Evolutionary conservation across 2,113 vertebrate species (phyloP).

Genomic region (Myotis lucifugus): DNA sequence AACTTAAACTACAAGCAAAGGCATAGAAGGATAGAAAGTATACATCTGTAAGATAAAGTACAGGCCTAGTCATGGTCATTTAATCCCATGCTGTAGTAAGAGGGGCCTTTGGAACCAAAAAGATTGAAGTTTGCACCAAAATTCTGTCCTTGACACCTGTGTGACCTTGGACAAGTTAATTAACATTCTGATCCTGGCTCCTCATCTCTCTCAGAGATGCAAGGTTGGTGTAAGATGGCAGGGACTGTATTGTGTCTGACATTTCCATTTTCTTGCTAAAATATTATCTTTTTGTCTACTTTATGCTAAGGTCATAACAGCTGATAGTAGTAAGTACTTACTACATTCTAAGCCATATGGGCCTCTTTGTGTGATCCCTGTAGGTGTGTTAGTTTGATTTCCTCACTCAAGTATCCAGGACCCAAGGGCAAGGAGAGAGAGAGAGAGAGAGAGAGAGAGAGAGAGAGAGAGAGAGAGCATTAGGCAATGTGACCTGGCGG

Average conservation of each 20-base stretch:
- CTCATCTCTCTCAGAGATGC: neutral
- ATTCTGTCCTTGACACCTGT: neutral
- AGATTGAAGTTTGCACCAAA: neutral
- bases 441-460: neutral
- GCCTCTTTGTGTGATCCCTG: neutral
- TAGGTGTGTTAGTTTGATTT: neutral
- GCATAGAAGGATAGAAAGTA: neutral
- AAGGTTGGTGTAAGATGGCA: neutral
- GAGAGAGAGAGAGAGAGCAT: neutral
- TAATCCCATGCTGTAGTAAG: neutral
- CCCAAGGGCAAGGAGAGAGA: neutral
- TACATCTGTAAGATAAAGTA: neutral
- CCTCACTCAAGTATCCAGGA: neutral
- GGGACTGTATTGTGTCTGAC: neutral
- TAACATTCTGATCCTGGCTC: neutral
- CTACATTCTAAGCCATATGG: too few species aligned
- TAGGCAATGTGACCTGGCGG: neutral
- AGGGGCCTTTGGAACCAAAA: neutral
- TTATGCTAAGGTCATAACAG: neutral
- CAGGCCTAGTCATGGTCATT: neutral
- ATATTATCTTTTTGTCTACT: neutral
- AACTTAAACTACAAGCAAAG: constrained; percentile 14
- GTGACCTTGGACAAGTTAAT: neutral
- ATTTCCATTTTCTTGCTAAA: constrained; percentile 6
- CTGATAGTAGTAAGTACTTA: neutral